Base-by-base conservation (phyloP, 2,888 invertebrate species). In the Mesochorus sp. region DNA sequence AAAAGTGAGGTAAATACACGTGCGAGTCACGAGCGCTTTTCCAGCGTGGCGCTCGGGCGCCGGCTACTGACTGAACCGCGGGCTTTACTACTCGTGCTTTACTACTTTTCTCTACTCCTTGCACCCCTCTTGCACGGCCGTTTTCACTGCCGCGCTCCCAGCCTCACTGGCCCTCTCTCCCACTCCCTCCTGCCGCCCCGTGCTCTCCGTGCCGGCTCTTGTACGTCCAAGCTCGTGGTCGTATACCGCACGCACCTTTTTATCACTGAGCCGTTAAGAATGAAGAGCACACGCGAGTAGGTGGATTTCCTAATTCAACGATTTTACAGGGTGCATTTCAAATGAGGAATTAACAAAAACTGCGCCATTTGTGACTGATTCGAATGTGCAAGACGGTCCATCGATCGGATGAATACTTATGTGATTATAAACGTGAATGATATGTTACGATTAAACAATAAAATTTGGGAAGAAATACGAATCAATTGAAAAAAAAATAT, bases 31-130 rank as follows among this genome's bases (percentile, higher is more conserved):
- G 78, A 57, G 42, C 34, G 74, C 64, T 78, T 78, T 74, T 74
- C 74, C 64, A 78, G 64, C 78, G 78, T 70, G 78, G 68, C 74
- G 74, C 70, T 77, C 53, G 64, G 67, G 66, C 74, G 79, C 71
- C 64, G 67, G 68, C 80, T 76, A 78, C 75, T 59, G 78, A 75
- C 77, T 79, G 76, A 71, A 74, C 71, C 80, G 64, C 80, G 80
- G 80, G 78, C 81, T 81, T 83, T 83, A 83, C 83, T n/a, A n/a
- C 83, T 83, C 83, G 83, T 82, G 78, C 78, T 78, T 78, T 78
- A 78, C 78, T 78, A 78, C 78, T 78, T 78, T 78, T 74, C 84
- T 81, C 82, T 83, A 79, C 80, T 81, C 75, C 80, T 75, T 77
- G 55, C 67, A 67, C 66, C 80, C 80, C 76, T 75, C 80, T 62